A percentile compares a stretch with the other conserved stretches of the same genome.
phyloP scores from a whole-genome alignment of 2,888 invertebrate species.

The Andrena flavipes region DNA sequence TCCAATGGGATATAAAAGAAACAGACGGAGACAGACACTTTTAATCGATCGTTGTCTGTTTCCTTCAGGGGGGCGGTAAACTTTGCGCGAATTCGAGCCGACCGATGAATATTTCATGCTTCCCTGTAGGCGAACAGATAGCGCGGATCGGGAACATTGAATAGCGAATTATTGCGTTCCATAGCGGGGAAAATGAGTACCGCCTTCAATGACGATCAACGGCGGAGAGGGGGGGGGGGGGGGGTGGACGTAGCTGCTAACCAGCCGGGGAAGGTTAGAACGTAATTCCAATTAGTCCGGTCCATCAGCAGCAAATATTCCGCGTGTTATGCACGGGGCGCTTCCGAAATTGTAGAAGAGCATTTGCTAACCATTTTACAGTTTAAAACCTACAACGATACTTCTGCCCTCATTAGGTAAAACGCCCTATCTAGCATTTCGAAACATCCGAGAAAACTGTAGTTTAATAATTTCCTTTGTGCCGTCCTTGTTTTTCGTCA shows the following conservation, averaged over 20 bases:
- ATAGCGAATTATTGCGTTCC: constrained; percentile 65
- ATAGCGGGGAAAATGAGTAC: constrained; percentile 55
- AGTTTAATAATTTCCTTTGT: too few relatives aligned
- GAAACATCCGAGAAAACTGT: too few relatives aligned
- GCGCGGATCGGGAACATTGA: constrained; percentile 55
- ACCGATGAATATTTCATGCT: constrained; percentile 53
- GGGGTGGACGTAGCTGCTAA: constrained; percentile 1
- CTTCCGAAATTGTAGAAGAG: constrained; percentile 5
- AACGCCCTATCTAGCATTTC: too few relatives aligned
- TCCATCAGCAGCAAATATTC: constrained; percentile 43
- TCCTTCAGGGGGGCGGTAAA: neutral
- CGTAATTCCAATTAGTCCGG: constrained; percentile 64
- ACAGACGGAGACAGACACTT: neutral
- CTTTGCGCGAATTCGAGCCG: constrained; percentile 27
- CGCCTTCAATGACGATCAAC: constrained; percentile 45
- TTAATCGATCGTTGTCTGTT: constrained; percentile 8
- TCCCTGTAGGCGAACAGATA: constrained; percentile 46
- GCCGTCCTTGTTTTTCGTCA: too few relatives aligned
- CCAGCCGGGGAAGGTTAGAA: constrained; percentile 38
- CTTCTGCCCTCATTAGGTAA: too few relatives aligned
- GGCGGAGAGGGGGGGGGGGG: neutral
- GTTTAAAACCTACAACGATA: neutral
- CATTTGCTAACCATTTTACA: neutral
- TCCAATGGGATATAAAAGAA: neutral
- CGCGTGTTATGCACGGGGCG: constrained; percentile 16